Percentiles rank a stretch among this genome's conserved stretches.
Conservation (phyloP, 2,797 vertebrate genomes). For the Melanotaenia nigrans region DNA sequence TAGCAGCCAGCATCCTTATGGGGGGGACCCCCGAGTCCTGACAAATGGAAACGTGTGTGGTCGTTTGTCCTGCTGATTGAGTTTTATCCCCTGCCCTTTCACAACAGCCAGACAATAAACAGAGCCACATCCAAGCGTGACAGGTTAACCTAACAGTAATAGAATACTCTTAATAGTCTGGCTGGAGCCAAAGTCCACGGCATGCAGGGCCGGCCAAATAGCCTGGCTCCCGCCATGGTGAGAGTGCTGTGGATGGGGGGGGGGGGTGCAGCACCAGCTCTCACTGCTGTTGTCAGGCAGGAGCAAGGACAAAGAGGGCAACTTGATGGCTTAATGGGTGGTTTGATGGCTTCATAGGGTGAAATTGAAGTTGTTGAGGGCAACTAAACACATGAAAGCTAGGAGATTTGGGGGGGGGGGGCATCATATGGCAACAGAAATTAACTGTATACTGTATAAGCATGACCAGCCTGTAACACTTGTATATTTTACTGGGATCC, state of each 20-base stretch:
- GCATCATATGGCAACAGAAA: conserved; percentile 37
- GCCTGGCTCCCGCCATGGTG: conserved; percentile 23
- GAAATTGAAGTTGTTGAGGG: conserved; percentile 64
- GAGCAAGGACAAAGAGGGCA: conserved; percentile 76
- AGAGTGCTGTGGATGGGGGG: conserved; percentile 13
- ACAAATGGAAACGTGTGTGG: conserved; percentile 61
- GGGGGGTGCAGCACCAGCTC: conserved; percentile 4
- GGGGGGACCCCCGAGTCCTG: conserved; percentile 50
- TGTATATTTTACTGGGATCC: conserved; percentile 54
- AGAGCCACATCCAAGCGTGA: conserved; percentile 73
- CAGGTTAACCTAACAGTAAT: conserved; percentile 79
- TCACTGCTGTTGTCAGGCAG: conserved; percentile 60
- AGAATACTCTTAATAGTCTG: conserved; percentile 68
- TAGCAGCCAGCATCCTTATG: background rate
- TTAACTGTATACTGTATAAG: conserved; percentile 22
- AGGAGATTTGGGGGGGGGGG: conserved; percentile 12
- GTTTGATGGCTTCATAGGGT: conserved; percentile 71
- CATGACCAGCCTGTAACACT: conserved; percentile 15
- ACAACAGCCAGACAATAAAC: conserved; percentile 73
- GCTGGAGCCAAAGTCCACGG: conserved; percentile 44
- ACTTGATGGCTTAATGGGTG: conserved; percentile 71
- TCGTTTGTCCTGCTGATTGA: conserved; percentile 78
- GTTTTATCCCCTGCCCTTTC: conserved; percentile 81
- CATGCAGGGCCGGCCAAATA: conserved; percentile 35
- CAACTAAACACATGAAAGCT: conserved; percentile 47